Conservation (phyloP, 2,888 invertebrate species). For the Lobophora halterata region DNA sequence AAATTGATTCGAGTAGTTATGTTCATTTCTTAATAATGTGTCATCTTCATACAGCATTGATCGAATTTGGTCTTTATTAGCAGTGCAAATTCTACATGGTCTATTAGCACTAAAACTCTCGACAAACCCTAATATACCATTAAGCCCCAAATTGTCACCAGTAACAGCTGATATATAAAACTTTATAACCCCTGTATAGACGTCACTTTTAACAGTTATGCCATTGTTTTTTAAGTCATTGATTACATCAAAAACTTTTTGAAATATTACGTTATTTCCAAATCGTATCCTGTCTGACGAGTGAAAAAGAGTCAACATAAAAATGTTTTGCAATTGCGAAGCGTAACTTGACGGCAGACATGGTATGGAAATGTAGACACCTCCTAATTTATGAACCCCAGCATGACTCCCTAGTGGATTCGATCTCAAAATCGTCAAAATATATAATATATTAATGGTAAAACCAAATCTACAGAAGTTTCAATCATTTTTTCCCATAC, state of each 20-base stretch:
- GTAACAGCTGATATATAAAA: too few relatives aligned
- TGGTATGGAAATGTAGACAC: conserved; percentile 25
- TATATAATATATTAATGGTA: conserved; percentile 24
- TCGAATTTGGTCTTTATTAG: conserved; percentile 14
- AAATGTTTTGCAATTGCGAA: conserved; percentile 22
- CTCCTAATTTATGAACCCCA: conserved; percentile 27
- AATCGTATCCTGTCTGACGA: conserved; percentile 20
- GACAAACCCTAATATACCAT: conserved; percentile 22
- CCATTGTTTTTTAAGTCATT: too few relatives aligned
- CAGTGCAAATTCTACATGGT: conserved; percentile 23
- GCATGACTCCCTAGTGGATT: conserved; percentile 22
- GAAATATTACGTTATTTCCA: conserved; percentile 24
- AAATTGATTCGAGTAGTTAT: conserved; percentile 1
- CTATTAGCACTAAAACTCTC: conserved; percentile 28
- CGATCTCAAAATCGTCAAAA: too few relatives aligned
- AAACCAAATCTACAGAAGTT: conserved; percentile 2
- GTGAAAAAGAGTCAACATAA: conserved; percentile 21
- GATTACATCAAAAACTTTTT: conserved; percentile 17
- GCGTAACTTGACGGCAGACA: conserved; percentile 19
- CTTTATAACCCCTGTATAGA: conserved; percentile 9
- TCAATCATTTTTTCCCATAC: conserved; percentile 10
- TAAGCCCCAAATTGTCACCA: conserved; percentile 27
- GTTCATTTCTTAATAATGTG: conserved; percentile 15
- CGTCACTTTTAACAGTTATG: too few relatives aligned
- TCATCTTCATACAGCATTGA: conserved; percentile 10